These are phyloP conservation scores for Macaria notata DNA, from an alignment of 2,888 invertebrate genomes.

Conservation along the genomic window DNA sequence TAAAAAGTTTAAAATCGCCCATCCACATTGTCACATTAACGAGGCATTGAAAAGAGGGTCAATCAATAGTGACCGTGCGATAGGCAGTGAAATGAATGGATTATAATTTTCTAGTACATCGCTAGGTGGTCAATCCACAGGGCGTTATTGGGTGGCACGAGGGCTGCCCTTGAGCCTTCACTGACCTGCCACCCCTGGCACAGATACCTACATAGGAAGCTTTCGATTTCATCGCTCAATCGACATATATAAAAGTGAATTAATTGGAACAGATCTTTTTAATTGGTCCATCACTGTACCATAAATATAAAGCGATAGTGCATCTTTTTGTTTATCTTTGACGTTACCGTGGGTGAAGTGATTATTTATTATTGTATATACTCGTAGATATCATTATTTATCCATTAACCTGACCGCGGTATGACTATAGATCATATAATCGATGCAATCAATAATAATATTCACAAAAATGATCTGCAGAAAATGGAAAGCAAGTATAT, in stretches of 20 bases:
- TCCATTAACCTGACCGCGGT: no score
- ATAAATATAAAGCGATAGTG: no score
- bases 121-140: conserved; percentile 18
- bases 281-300: not conserved
- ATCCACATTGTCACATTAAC: conserved; percentile 2
- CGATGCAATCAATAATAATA: no score
- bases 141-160: conserved; percentile 23
- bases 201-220: conserved; percentile 34
- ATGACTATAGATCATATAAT: no score
- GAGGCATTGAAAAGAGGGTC: conserved; percentile 47
- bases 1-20: conserved; percentile 5
- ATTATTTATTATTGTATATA: no score
- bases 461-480: no score
- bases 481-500: no score
- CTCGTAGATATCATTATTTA: no score
- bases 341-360: no score
- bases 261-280: conserved; percentile 7
- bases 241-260: conserved; percentile 18
- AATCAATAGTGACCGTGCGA: conserved; percentile 51
- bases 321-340: no score
- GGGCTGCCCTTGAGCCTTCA: conserved; percentile 40
- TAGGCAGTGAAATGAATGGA: conserved; percentile 32
- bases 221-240: conserved; percentile 34
- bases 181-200: conserved; percentile 31
- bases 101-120: conserved; percentile 18